A percentile compares a stretch with the other conserved stretches of the same genome.
Evolutionary conservation across 2,888 invertebrate species (phyloP).

Genomic region (Synanthedon tipuliformis): DNA sequence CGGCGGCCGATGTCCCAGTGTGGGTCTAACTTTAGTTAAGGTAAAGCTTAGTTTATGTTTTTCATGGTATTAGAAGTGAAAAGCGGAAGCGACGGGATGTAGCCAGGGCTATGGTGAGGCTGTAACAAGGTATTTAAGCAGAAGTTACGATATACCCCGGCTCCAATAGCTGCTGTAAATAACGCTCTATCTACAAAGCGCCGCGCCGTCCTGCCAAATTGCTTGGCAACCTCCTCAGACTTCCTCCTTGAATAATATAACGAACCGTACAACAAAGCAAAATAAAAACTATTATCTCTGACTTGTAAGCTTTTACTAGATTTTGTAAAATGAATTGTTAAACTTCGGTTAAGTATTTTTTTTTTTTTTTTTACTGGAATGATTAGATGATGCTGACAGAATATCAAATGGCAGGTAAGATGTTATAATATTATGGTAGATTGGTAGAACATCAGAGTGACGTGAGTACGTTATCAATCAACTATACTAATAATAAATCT

Average conservation of each 20-base stretch:
- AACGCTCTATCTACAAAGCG: constrained; percentile 51
- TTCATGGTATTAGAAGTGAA: constrained; percentile 20
- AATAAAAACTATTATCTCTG: constrained; percentile 33
- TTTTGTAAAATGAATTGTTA: neutral
- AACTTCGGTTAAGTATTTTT: too few relatives aligned
- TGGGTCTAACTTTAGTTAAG: constrained; percentile 9
- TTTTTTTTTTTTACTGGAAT: too few relatives aligned
- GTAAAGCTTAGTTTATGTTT: constrained; percentile 19
- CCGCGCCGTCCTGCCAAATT: constrained; percentile 55
- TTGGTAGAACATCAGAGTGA: too few relatives aligned
- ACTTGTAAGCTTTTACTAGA: constrained; percentile 9
- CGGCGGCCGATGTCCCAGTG: neutral
- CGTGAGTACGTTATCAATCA: too few relatives aligned
- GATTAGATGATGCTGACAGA: too few relatives aligned
- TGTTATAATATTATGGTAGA: too few relatives aligned
- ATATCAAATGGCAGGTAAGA: too few relatives aligned
- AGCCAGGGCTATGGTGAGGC: constrained; percentile 21
- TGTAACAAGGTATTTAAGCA: constrained; percentile 57
- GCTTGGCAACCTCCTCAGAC: constrained; percentile 62
- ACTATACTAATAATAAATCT: too few relatives aligned
- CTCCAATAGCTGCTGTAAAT: constrained; percentile 56
- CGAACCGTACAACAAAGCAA: constrained; percentile 45
- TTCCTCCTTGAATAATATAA: constrained; percentile 63
- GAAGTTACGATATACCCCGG: constrained; percentile 49
- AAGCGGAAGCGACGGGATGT: constrained; percentile 14